phyloP scores from a whole-genome alignment of 2,888 invertebrate genomes.

The Euplexia lucipara region DNA sequence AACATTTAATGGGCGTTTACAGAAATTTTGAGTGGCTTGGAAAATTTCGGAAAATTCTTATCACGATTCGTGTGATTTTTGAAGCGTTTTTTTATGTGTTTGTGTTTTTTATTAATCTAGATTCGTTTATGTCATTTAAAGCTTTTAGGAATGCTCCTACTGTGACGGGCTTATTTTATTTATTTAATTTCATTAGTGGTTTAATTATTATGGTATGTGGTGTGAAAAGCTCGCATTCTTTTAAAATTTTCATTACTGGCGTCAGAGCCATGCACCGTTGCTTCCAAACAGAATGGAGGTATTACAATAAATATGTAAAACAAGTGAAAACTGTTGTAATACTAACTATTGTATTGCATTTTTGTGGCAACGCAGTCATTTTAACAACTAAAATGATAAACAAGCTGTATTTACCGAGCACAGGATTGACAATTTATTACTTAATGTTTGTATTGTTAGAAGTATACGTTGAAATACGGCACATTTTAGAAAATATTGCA shows the following conservation, averaged over 20 bases:
- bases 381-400: slow-evolving; percentile 6
- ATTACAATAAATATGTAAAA: slow-evolving; percentile 10
- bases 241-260: neutral
- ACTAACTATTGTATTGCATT: neutral
- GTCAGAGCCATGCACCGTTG: neutral
- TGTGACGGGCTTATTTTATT: slow-evolving; percentile 4
- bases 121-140: neutral
- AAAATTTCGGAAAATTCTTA: neutral
- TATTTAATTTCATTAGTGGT: slow-evolving; percentile 1
- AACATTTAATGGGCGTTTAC: slow-evolving; percentile 28
- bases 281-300: neutral
- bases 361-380: neutral
- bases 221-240: slow-evolving; percentile 8
- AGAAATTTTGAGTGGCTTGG: slow-evolving; percentile 11
- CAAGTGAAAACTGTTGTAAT: slow-evolving; percentile 1
- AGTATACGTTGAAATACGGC: slow-evolving; percentile 18
- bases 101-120: neutral
- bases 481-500: slow-evolving; percentile 27
- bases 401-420: slow-evolving; percentile 4
- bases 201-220: slow-evolving; percentile 11
- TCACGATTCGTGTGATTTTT: slow-evolving; percentile 11
- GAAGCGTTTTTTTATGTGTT: slow-evolving; percentile 6
- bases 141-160: neutral
- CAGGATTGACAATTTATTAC: slow-evolving; percentile 7
- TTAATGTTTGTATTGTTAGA: slow-evolving; percentile 2